Percentiles rank a stretch among this genome's conserved stretches.
These are phyloP conservation scores for Alviniconcha strummeri DNA, from an alignment of 2,888 invertebrate species.

Conservation along the genomic window DNA sequence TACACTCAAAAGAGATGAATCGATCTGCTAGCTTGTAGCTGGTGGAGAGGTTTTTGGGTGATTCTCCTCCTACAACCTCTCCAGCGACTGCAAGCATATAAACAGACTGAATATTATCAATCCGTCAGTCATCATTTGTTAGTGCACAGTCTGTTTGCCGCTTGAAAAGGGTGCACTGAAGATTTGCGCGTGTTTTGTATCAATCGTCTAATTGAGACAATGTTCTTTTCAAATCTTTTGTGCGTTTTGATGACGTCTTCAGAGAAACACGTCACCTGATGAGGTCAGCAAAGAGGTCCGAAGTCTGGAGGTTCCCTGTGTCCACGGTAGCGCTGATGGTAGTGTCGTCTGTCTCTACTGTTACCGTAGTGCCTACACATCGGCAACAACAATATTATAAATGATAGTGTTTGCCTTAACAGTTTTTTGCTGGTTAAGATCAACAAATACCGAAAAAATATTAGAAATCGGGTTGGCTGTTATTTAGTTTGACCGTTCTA, in stretches of 20 bases:
- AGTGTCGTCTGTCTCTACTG: neutral
- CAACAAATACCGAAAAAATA: neutral
- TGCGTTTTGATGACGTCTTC: neutral
- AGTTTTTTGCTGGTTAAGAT: neutral
- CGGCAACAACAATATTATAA: neutral
- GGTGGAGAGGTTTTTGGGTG: neutral
- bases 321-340: slow-evolving; percentile 1
- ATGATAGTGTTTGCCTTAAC: neutral
- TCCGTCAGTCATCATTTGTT: too few relatives aligned
- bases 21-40: too few relatives aligned
- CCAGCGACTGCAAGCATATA: too few relatives aligned
- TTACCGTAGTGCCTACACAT: neutral
- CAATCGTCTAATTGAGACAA: too few relatives aligned
- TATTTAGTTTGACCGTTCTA: neutral
- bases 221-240: too few relatives aligned
- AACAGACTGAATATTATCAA: too few relatives aligned
- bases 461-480: neutral
- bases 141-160: neutral
- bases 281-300: slow-evolving; percentile 61
- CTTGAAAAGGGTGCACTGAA: neutral
- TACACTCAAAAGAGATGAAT: neutral
- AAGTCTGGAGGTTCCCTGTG: slow-evolving; percentile 48
- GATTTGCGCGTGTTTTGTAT: neutral
- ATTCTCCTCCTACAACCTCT: neutral
- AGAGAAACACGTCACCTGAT: slow-evolving; percentile 45